phyloP scores from a whole-genome alignment of 2,113 vertebrate genomes.

The Vireo altiloquus region DNA sequence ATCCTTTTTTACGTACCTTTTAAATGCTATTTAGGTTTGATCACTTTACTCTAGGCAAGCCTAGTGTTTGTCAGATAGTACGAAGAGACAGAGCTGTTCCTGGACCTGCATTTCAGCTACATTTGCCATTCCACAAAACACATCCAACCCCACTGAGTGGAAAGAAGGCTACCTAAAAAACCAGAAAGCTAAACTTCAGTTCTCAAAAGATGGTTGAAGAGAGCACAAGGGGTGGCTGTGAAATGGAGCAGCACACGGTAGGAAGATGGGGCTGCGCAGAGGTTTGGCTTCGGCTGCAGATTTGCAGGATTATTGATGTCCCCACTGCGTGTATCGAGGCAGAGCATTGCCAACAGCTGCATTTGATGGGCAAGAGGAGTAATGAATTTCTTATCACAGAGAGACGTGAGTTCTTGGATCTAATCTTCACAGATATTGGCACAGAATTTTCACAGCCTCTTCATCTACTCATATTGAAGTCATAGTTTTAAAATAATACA shows the following conservation, averaged over 20 bases:
- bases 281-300: background rate
- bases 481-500: background rate
- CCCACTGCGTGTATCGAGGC: rapidly evolving
- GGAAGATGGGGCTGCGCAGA: background rate
- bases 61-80: background rate
- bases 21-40: background rate
- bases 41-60: background rate
- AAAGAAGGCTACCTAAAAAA: background rate
- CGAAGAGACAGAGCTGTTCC: background rate
- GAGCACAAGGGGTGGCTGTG: background rate
- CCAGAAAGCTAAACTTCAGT: background rate
- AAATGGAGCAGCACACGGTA: background rate
- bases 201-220: background rate
- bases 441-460: conserved; percentile 9
- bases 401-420: background rate
- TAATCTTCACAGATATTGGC: conserved; percentile 13
- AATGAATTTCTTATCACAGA: conserved; percentile 28
- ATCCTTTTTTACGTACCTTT: background rate
- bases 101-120: rapidly evolving
- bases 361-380: conserved; percentile 15
- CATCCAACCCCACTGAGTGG: background rate
- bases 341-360: background rate
- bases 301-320: background rate
- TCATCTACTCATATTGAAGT: background rate
- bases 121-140: background rate